Evolutionary conservation across 2,113 vertebrate genomes (phyloP).

Genomic region (Neofelis nebulosa): DNA sequence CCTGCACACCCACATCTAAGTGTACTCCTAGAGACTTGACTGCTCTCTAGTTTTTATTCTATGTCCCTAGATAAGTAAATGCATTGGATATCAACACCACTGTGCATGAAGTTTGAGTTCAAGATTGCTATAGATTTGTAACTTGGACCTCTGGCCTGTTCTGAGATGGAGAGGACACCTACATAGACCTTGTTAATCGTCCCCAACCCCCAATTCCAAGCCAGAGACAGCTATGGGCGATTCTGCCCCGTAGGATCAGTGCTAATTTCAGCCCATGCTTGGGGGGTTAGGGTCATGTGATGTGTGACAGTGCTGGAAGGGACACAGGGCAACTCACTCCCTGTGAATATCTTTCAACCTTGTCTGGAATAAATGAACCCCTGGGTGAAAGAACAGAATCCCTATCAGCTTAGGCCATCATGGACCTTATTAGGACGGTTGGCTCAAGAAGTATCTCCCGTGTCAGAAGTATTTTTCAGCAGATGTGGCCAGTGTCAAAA

Average conservation of each 20-base stretch:
- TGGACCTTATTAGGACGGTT: background rate
- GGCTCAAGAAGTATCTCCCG: background rate
- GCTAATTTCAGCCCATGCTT: background rate
- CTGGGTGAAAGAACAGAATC: background rate
- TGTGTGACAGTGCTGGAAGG: background rate
- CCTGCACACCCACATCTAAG: background rate
- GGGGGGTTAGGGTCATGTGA: background rate
- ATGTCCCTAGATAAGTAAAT: background rate
- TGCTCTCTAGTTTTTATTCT: background rate
- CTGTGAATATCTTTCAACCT: background rate
- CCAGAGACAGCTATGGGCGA: background rate
- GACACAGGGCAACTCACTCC: background rate
- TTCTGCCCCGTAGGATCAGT: background rate
- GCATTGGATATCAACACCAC: background rate
- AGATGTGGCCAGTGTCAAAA: slow-evolving; percentile 29
- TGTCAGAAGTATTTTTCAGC: slow-evolving; percentile 51
- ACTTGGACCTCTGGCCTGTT: background rate
- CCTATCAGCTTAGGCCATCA: background rate
- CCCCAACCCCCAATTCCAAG: background rate
- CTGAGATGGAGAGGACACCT: background rate
- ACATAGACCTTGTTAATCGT: background rate
- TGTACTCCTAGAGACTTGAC: background rate
- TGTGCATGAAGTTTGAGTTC: background rate
- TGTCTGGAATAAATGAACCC: background rate
- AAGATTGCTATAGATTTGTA: background rate